These are phyloP conservation scores for Tetraneura akinire DNA, from an alignment of 1,140 invertebrate species.

Conservation along the genomic window DNA sequence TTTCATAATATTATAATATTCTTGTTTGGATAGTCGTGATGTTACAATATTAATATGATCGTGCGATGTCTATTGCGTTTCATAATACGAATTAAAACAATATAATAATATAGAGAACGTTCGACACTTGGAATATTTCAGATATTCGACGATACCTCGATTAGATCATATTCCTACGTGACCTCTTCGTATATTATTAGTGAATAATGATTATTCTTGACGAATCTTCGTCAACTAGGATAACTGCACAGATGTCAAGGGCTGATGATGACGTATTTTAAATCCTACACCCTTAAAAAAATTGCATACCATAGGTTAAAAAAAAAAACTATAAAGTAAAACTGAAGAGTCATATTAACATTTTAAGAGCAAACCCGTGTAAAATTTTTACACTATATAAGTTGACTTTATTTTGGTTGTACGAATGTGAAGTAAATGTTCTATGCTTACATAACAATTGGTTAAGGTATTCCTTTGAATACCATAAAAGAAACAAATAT, in stretches of 20 bases:
- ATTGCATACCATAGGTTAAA: background rate
- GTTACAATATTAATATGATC: background rate
- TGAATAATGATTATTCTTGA: background rate
- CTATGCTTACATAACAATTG: background rate
- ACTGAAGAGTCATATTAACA: conserved; percentile 13
- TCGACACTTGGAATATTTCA: background rate
- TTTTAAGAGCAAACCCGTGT: conserved; percentile 31
- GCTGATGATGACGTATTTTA: background rate
- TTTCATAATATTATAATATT: background rate
- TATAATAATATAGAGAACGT: background rate
- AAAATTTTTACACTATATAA: conserved; percentile 10
- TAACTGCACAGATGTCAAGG: background rate
- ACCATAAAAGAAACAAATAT: background rate
- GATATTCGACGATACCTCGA: background rate
- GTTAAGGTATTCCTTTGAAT: background rate
- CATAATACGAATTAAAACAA: background rate
- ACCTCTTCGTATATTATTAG: background rate
- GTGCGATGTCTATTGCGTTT: background rate
- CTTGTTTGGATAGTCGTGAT: background rate
- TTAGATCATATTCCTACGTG: conserved; percentile 7
- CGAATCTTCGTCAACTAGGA: background rate
- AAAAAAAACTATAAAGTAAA: background rate
- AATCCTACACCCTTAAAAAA: background rate
- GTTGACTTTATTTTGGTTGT: background rate
- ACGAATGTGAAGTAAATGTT: conserved; percentile 19